Percentiles rank a stretch among this genome's conserved stretches.
These are phyloP conservation scores for Pararge aegeria DNA, from an alignment of 1,140 invertebrate species.

Conservation along the genomic window DNA sequence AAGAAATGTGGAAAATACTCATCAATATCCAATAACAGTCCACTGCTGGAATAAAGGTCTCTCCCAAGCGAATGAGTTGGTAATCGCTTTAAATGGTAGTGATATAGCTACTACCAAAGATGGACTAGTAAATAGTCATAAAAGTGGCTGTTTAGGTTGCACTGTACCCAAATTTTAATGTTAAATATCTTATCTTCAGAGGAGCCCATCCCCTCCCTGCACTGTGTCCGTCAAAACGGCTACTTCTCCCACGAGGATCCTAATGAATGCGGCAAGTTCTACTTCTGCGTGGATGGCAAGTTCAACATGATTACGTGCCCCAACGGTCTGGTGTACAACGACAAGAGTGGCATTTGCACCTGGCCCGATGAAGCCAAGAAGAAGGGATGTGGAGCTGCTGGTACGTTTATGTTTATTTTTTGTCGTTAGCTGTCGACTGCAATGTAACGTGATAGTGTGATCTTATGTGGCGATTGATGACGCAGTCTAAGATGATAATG, in stretches of 20 bases:
- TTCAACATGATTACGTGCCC: constrained; percentile 95
- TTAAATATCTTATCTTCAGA: constrained; percentile 79
- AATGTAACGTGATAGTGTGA: too few relatives aligned
- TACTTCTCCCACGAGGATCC: constrained; percentile 92
- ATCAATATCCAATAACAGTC: too few relatives aligned
- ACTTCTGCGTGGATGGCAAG: constrained; percentile 93
- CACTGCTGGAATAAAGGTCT: too few relatives aligned
- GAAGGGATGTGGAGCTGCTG: constrained; percentile 89
- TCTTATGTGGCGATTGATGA: too few relatives aligned
- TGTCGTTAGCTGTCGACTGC: too few relatives aligned
- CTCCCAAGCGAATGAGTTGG: too few relatives aligned
- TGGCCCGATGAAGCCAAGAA: constrained; percentile 95
- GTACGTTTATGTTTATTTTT: constrained; percentile 56
- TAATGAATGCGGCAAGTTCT: constrained; percentile 92
- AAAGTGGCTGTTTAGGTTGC: too few relatives aligned
- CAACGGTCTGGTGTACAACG: constrained; percentile 92
- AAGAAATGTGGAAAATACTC: too few relatives aligned
- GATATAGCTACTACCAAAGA: too few relatives aligned
- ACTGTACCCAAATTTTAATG: background rate
- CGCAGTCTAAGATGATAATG: too few relatives aligned
- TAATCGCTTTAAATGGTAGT: too few relatives aligned
- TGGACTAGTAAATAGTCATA: too few relatives aligned
- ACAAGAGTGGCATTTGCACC: constrained; percentile 93
- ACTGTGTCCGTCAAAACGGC: constrained; percentile 92
- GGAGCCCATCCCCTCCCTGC: constrained; percentile 84